Percentiles rank a stretch among this genome's conserved stretches.
These are phyloP conservation scores for Rhadinocentrus ornatus DNA, from an alignment of 2,797 vertebrate species.

Conservation along the genomic window DNA sequence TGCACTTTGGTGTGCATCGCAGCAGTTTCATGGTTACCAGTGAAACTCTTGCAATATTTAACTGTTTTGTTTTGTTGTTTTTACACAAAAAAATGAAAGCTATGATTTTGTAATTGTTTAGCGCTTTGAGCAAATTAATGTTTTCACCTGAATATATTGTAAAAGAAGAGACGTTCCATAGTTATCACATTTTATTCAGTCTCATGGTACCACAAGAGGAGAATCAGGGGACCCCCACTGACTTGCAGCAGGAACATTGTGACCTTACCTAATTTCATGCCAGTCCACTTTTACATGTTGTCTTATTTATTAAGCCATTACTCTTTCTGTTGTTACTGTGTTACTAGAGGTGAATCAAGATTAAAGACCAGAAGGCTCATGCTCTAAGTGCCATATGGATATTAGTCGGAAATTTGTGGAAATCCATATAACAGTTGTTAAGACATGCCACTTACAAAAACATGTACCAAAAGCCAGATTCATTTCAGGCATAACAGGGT, in stretches of 20 bases:
- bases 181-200: neutral
- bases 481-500: neutral
- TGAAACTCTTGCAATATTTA: neutral
- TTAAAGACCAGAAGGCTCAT: neutral
- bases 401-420: neutral
- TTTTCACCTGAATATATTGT: conserved; percentile 5
- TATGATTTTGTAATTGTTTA: neutral
- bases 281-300: neutral
- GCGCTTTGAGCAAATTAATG: neutral
- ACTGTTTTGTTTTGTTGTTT: no score
- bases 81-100: neutral
- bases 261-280: neutral
- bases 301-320: neutral
- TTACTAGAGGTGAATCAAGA: neutral
- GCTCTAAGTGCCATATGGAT: neutral
- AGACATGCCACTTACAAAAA: neutral
- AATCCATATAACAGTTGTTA: neutral
- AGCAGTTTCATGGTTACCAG: neutral
- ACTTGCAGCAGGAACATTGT: neutral
- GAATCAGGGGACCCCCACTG: neutral
- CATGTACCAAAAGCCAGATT: neutral
- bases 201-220: neutral
- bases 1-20: neutral
- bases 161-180: neutral
- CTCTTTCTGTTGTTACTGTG: neutral